Evolutionary conservation across 2,888 invertebrate genomes (phyloP), one percentile per base, ranked within the genome.

Genomic region (Lepidochitona cinerea): DNA sequence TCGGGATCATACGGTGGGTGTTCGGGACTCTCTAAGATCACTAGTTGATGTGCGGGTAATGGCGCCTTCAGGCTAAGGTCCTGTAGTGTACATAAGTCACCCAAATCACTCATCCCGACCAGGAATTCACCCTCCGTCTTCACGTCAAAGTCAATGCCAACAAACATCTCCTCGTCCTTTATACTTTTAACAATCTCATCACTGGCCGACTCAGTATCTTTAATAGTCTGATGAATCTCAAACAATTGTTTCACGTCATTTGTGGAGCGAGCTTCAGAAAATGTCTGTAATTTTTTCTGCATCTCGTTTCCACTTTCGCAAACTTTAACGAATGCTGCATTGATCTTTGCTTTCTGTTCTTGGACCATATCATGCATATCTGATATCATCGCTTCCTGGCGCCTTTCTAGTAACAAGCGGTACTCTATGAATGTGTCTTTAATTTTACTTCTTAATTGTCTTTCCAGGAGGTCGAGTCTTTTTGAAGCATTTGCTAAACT

Each of bases 341-440:
- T 85, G 65, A 86, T 85, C 49, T 78, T 71, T 0, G 81, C 72
- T 71, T 87, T 87, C 65, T 86, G 85, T 37, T 83, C 82, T 73
- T 86, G 81, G 6, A 85, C 76, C 37, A 80, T 80, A 37, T 86
- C 83, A 12, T 81, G 82, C 18, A 86, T 73, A 65, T 82, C 84
- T 1, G 79, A 76, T 0, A 83, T 83, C 37, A 85, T 79, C 1
- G 84, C 85, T 66, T 87, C 85, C 71, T 87, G 86, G 32, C 87
- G 76, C 41, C 83, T 79, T 59, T 87, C 87, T 49, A 87, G 72
- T 6, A 86, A 79, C 32, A 87, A 80, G 71, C 86, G 79, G 68
- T 84, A 87, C 67, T 87, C 87, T 36, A 87, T 87, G 74, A 87
- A 87, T 1, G 85, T 85, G 72, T 87, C 87, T 70, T 86, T 86